Percentiles rank a stretch among this genome's conserved stretches.
phyloP scores from a whole-genome alignment of 2,888 invertebrate genomes.

The Phlogophora meticulosa region DNA sequence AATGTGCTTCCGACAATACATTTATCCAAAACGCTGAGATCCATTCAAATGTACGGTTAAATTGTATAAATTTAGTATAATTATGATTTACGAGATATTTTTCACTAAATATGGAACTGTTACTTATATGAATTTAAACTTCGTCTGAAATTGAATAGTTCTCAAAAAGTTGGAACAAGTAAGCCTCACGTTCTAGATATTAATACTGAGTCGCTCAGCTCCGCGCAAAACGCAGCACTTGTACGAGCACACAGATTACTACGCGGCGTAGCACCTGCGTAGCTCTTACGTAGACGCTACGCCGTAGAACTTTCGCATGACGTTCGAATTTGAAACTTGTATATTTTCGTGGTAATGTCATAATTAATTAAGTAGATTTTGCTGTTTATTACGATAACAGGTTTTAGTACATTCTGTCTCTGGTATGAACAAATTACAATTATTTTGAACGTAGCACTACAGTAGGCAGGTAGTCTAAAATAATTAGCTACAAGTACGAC shows the following conservation, averaged over 20 bases:
- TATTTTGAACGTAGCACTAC: not conserved
- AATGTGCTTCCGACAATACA: not conserved
- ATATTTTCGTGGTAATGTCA: not conserved
- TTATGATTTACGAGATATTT: not conserved
- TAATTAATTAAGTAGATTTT: not conserved
- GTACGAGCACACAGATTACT: slow-evolving; percentile 45
- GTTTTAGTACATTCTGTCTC: not conserved
- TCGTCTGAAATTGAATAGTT: not conserved
- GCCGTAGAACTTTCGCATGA: slow-evolving; percentile 4
- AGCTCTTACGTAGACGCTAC: slow-evolving; percentile 41
- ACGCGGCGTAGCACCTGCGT: slow-evolving; percentile 58
- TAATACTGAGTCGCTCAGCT: slow-evolving; percentile 42
- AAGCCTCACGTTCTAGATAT: slow-evolving; percentile 30
- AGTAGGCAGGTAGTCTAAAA: not conserved
- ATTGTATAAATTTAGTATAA: not conserved
- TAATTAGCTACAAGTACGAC: not conserved
- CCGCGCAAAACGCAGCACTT: slow-evolving; percentile 32
- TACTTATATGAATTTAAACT: not conserved
- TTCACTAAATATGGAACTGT: not conserved
- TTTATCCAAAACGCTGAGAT: not conserved
- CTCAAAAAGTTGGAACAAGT: slow-evolving; percentile 10
- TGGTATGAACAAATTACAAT: slow-evolving; percentile 4
- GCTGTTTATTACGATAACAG: not conserved
- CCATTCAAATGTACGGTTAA: not conserved
- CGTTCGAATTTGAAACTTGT: slow-evolving; percentile 12